Evolutionary conservation across 1,140 invertebrate species (phyloP).

Genomic region (Drosophila elegans): DNA sequence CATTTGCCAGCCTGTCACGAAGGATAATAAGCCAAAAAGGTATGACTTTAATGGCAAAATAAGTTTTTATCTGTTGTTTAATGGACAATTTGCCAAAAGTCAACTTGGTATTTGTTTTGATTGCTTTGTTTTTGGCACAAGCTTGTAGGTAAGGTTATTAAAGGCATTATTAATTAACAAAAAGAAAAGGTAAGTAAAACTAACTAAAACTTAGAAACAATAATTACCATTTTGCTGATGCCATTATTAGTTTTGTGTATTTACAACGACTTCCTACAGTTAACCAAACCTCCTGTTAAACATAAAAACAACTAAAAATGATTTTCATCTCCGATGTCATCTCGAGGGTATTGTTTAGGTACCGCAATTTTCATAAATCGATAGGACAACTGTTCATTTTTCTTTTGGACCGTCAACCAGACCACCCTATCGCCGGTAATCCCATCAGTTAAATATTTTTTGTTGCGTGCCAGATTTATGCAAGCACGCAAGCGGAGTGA

Average conservation of each 20-base stretch:
- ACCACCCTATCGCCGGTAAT: constrained; percentile 29
- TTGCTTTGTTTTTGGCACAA: constrained; percentile 8
- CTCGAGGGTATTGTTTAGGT: constrained; percentile 6
- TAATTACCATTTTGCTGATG: too few species aligned
- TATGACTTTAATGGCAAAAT: constrained; percentile 25
- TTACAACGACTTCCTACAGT: background rate
- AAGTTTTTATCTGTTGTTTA: constrained; percentile 43
- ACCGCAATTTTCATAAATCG: constrained; percentile 31
- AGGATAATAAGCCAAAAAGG: constrained; percentile 43
- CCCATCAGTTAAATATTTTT: constrained; percentile 39
- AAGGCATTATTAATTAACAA: too few species aligned
- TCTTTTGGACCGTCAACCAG: background rate
- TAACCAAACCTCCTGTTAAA: background rate
- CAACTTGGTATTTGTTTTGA: constrained; percentile 3
- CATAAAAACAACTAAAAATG: background rate
- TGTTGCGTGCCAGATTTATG: constrained; percentile 72
- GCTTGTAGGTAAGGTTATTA: background rate
- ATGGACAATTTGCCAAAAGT: constrained; percentile 26
- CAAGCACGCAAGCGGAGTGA: constrained; percentile 59
- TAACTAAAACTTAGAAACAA: too few species aligned
- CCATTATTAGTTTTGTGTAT: background rate
- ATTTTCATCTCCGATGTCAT: constrained; percentile 16
- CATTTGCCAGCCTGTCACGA: constrained; percentile 44
- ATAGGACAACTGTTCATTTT: constrained; percentile 35
- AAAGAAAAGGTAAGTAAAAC: background rate